Evolutionary conservation across 2,797 vertebrate genomes (phyloP).

Genomic region (Catamblyrhynchus diadema): DNA sequence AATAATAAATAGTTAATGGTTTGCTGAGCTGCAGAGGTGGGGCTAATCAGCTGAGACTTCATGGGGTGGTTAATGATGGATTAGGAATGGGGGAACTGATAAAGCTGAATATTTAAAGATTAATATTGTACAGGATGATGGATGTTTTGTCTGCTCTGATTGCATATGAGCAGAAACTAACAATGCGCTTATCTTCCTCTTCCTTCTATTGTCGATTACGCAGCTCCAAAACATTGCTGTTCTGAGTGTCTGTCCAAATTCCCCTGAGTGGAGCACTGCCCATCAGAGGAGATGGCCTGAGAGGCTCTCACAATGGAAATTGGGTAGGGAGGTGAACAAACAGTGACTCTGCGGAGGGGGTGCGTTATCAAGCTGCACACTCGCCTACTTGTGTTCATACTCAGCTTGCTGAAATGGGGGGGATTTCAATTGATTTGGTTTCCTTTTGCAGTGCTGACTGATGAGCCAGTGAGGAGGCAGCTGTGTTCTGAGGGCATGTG

Average conservation of each 20-base stretch:
- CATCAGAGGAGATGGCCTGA: neutral
- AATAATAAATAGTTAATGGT: slow-evolving; percentile 61
- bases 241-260: neutral
- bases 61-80: slow-evolving; percentile 42
- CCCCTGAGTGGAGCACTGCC: neutral
- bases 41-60: slow-evolving; percentile 49
- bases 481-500: neutral
- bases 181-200: slow-evolving; percentile 27
- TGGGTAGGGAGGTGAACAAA: neutral
- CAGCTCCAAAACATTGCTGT: neutral
- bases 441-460: neutral
- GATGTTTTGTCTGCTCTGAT: slow-evolving; percentile 51
- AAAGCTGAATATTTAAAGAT: slow-evolving; percentile 54
- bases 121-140: slow-evolving; percentile 38
- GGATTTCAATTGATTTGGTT: slow-evolving; percentile 21
- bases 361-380: neutral
- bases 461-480: neutral
- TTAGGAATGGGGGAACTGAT: slow-evolving; percentile 49
- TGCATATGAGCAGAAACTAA: slow-evolving; percentile 19
- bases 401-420: neutral
- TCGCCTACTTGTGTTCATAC: neutral
- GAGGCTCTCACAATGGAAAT: neutral
- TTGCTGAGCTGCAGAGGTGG: slow-evolving; percentile 35
- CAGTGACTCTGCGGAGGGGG: neutral
- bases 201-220: neutral